A percentile compares a stretch with the other conserved stretches of the same genome.
phyloP scores from a whole-genome alignment of 2,888 invertebrate genomes.

The Acronicta aceris region DNA sequence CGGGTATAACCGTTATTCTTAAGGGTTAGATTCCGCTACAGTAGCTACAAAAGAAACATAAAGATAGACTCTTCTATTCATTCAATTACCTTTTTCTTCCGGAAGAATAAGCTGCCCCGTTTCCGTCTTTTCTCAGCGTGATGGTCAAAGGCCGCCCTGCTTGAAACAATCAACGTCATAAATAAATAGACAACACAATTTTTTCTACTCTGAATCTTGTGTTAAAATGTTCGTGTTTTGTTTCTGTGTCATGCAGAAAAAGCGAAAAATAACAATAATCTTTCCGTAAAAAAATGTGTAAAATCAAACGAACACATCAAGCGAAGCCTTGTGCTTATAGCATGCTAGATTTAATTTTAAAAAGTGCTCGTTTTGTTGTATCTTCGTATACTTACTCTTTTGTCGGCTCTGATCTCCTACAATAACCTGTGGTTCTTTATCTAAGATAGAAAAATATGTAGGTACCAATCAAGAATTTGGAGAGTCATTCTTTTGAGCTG shows the following conservation, averaged over 20 bases:
- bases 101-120: slow-evolving; percentile 96
- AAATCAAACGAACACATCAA: slow-evolving; percentile 62
- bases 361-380: slow-evolving; percentile 17
- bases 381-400: slow-evolving; percentile 36
- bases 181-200: not conserved
- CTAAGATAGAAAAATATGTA: not conserved
- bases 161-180: slow-evolving; percentile 47
- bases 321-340: slow-evolving; percentile 67
- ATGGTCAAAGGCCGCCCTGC: slow-evolving; percentile 91
- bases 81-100: slow-evolving; percentile 94
- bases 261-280: slow-evolving; percentile 45
- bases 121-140: slow-evolving; percentile 96
- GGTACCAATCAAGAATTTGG: not conserved
- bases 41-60: too few species aligned
- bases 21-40: too few species aligned
- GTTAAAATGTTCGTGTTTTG: slow-evolving; percentile 27
- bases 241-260: slow-evolving; percentile 51
- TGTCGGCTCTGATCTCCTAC: not conserved
- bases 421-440: not conserved
- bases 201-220: slow-evolving; percentile 4
- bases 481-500: not conserved
- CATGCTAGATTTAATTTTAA: slow-evolving; percentile 57
- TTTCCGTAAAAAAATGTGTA: slow-evolving; percentile 47
- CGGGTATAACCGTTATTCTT: too few species aligned
- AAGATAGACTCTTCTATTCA: too few species aligned